Percentiles rank a stretch among this genome's conserved stretches.
These are phyloP conservation scores for Tortricodes alternella DNA, from an alignment of 2,888 invertebrate genomes.

Conservation along the genomic window DNA sequence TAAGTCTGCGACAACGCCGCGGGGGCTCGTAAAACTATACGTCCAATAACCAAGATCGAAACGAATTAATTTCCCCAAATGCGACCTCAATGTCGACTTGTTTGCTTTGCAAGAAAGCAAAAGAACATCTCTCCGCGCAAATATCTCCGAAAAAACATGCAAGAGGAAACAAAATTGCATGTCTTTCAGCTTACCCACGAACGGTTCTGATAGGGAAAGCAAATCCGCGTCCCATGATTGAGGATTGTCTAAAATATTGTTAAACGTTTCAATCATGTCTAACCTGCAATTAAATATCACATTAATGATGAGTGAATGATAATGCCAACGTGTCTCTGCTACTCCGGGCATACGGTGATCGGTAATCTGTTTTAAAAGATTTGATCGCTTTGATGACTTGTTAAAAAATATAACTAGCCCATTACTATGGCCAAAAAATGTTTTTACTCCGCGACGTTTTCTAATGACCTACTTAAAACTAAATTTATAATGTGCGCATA, in stretches of 20 bases:
- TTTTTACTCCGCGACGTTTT: constrained; percentile 12
- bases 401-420: constrained; percentile 18
- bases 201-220: not conserved
- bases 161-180: constrained; percentile 27
- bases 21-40: too few species aligned
- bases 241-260: not conserved
- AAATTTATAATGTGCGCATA: constrained; percentile 20
- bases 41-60: too few species aligned
- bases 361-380: constrained; percentile 12
- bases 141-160: constrained; percentile 26
- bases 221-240: constrained; percentile 16
- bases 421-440: constrained; percentile 20
- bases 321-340: not conserved
- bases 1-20: too few species aligned
- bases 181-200: constrained; percentile 12
- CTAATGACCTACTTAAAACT: constrained; percentile 12
- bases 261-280: not conserved
- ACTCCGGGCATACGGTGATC: constrained; percentile 10
- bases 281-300: constrained; percentile 21
- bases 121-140: constrained; percentile 19
- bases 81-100: constrained; percentile 22
- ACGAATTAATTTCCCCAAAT: not conserved
- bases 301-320: constrained; percentile 18
- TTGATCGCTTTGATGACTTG: constrained; percentile 12
- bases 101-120: constrained; percentile 14